Base-by-base conservation (phyloP, 2,888 invertebrate species). In the Agonopterix alstromeriana region DNA sequence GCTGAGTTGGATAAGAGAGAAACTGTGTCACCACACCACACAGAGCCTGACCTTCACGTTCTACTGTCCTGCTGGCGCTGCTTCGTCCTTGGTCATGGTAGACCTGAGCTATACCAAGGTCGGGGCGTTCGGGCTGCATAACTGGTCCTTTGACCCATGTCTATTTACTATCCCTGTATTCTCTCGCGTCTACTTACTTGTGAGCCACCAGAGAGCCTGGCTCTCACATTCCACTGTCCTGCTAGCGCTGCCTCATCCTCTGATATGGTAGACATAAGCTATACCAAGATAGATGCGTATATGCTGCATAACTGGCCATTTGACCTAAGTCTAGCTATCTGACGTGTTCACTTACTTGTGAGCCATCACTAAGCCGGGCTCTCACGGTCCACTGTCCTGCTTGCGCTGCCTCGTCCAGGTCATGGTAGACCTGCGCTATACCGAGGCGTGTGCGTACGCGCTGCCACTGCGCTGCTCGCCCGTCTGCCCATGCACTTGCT, bases 281-380 rank as follows among this genome's bases (percentile, higher is more conserved):
- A 94, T 72, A 2, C 94, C 94, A 14, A 90, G 80, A 51, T 91
- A 82, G 0, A 91, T 90, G 41, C 87, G 88, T 2, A 92, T 77
- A 45, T 90, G 88, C 17, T 78, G 76, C 94, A 94, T 92, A 0
- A 88, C 77, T 0, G 94, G 94, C 56, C 92, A 93, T 71, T 92
- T 91, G 10, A 94, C 83, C 90, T 91, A 92, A 44, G 93, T 80
- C 65, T 91, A 2, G 2, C 17, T 17, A 17, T 17, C 27, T 1
- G 5, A 5, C 27, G 5, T 8, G 9, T 38, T 1, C n/a, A 38
- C 38, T 10, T 50, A 86, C 87, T 76, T 84, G 81, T 1, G 83
- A 75, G 0, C 87, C 87, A 51, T 87, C 87, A 7, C 57, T 70
- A 0, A 85, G 65, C 7, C 58, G 70, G 0, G 78, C 84, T n/a